Evolutionary conservation across 2,797 vertebrate genomes (phyloP).

Genomic region (Halcyon leucocephala): DNA sequence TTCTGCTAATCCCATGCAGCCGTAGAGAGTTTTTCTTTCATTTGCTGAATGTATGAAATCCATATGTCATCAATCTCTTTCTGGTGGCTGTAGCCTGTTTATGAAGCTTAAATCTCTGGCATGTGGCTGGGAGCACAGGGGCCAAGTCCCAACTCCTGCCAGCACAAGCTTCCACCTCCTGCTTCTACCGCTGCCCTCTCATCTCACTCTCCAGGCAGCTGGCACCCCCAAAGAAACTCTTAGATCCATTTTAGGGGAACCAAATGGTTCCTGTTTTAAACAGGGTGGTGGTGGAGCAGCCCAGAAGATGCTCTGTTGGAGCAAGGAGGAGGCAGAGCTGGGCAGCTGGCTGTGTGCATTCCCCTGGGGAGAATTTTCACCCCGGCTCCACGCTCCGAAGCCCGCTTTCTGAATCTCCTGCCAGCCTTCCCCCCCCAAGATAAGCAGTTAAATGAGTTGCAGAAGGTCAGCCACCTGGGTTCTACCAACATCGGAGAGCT

Average conservation of each 20-base stretch:
- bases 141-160: slow-evolving; percentile 14
- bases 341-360: neutral
- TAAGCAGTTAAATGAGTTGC: neutral
- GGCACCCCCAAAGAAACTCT: neutral
- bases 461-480: neutral
- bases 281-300: neutral
- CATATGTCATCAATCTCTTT: slow-evolving; percentile 50
- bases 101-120: slow-evolving; percentile 59
- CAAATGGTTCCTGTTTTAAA: neutral
- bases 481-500: rapidly evolving
- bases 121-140: neutral
- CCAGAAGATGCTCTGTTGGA: neutral
- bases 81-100: slow-evolving; percentile 19
- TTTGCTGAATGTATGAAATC: slow-evolving; percentile 54
- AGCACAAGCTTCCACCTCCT: neutral
- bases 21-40: neutral
- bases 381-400: neutral
- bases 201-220: neutral
- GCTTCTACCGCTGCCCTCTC: neutral
- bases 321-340: neutral
- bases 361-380: neutral
- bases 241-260: neutral
- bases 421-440: neutral
- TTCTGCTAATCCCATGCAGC: slow-evolving; percentile 44
- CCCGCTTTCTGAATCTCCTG: neutral